Evolutionary conservation across 2,888 invertebrate species (phyloP).

Genomic region (Hirtodrosophila cameraria): DNA sequence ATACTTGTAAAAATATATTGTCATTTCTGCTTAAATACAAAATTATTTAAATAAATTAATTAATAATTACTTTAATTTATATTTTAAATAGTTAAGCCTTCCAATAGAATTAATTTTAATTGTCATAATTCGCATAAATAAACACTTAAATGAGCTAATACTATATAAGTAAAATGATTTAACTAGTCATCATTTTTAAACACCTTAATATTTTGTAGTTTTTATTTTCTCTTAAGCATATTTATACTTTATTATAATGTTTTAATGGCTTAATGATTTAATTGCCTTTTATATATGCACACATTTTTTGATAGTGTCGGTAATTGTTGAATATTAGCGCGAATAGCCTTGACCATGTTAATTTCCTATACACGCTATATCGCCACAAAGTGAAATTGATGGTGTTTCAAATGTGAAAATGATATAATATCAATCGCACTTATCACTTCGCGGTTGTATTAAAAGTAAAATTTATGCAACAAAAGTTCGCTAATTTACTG

Average conservation of each 20-base stretch:
- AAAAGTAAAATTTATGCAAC: constrained; percentile 32
- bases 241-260: constrained; percentile 43
- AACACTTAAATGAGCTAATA: constrained; percentile 2
- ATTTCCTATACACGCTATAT: constrained; percentile 54
- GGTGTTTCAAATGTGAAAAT: constrained; percentile 33
- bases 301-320: constrained; percentile 36
- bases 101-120: too few species aligned
- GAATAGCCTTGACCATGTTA: constrained; percentile 68
- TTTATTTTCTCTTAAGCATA: constrained; percentile 8
- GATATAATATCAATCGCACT: constrained; percentile 31
- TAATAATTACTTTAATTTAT: too few species aligned
- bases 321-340: constrained; percentile 45
- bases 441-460: constrained; percentile 21
- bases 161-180: constrained; percentile 4
- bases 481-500: constrained; percentile 30
- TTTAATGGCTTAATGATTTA: constrained; percentile 70
- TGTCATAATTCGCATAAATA: not conserved
- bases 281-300: constrained; percentile 29
- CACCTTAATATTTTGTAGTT: constrained; percentile 13
- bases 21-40: too few species aligned
- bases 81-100: too few species aligned
- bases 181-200: constrained; percentile 17
- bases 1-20: too few species aligned
- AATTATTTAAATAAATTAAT: too few species aligned
- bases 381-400: constrained; percentile 57